Percentiles rank a stretch among this genome's conserved stretches.
Evolutionary conservation across 2,888 invertebrate genomes (phyloP).

Genomic region (Mesoligia furuncula): DNA sequence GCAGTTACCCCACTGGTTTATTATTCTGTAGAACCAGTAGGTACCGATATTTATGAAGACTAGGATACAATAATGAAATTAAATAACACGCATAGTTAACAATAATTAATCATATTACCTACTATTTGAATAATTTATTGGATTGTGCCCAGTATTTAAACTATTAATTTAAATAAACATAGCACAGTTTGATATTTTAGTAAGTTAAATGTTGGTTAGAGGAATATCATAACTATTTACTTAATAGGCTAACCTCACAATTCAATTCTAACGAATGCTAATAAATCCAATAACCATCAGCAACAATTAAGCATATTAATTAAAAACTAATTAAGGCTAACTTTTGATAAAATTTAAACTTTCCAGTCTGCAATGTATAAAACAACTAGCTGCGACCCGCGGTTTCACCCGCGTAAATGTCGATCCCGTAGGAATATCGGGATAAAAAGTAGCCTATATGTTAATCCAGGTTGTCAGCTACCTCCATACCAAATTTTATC

Average conservation of each 20-base stretch:
- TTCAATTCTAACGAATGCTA: conserved; percentile 2
- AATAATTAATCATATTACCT: not conserved
- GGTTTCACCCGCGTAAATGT: too few species aligned
- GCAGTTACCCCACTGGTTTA: not conserved
- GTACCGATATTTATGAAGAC: not conserved
- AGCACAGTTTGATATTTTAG: not conserved
- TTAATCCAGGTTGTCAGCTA: too few species aligned
- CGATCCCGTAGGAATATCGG: too few species aligned
- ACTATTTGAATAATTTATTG: not conserved
- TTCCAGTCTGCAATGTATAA: conserved; percentile 34
- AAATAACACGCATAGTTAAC: not conserved
- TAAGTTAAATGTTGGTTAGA: not conserved
- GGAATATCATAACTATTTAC: not conserved
- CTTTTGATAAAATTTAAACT: conserved; percentile 38
- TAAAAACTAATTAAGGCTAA: conserved; percentile 27
- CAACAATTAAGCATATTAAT: conserved; percentile 26
- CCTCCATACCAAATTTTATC: too few species aligned
- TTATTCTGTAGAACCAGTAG: not conserved
- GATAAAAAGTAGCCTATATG: too few species aligned
- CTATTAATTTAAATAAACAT: not conserved
- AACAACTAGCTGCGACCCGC: too few species aligned
- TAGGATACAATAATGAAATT: not conserved
- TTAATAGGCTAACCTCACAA: not conserved
- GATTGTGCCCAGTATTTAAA: not conserved
- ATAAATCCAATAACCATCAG: conserved; percentile 21